Evolutionary conservation across 2,888 invertebrate genomes (phyloP).

Genomic region (Trachelus iudaicus): DNA sequence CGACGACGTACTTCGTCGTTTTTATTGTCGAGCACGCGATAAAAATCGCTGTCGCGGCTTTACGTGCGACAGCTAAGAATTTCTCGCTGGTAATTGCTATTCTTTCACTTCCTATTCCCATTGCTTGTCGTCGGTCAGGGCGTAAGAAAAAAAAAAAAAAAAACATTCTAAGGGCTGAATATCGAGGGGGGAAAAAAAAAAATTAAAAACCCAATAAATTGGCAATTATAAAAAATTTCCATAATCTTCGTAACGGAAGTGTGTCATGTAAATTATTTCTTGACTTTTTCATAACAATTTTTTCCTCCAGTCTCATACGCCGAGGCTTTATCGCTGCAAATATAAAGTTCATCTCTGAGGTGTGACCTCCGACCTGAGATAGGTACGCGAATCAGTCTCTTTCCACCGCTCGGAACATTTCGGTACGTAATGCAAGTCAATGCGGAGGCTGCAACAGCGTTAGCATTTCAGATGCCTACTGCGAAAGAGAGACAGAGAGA

Average conservation of each 20-base stretch:
- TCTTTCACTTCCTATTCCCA: not conserved
- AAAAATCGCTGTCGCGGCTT: not conserved
- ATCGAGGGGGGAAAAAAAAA: not conserved
- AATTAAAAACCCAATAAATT: no score
- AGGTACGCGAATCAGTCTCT: constrained; percentile 24
- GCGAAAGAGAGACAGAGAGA: not conserved
- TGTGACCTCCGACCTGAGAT: constrained; percentile 39
- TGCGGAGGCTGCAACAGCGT: not conserved
- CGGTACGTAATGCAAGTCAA: not conserved
- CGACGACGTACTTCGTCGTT: not conserved
- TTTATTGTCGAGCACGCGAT: not conserved
- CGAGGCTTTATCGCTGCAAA: constrained; percentile 28
- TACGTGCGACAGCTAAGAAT: not conserved
- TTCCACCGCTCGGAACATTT: constrained; percentile 17
- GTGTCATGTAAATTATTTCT: not conserved
- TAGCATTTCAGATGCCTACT: not conserved
- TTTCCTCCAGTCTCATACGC: not conserved
- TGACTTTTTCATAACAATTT: not conserved
- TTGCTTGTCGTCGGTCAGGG: not conserved
- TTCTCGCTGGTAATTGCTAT: not conserved
- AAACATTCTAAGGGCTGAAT: no score
- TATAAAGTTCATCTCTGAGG: constrained; percentile 35
- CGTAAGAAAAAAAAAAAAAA: not conserved
- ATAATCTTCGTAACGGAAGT: no score
- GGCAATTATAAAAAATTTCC: no score